Conservation (phyloP, 2,797 vertebrate species). For the Chiloscyllium punctatum region DNA sequence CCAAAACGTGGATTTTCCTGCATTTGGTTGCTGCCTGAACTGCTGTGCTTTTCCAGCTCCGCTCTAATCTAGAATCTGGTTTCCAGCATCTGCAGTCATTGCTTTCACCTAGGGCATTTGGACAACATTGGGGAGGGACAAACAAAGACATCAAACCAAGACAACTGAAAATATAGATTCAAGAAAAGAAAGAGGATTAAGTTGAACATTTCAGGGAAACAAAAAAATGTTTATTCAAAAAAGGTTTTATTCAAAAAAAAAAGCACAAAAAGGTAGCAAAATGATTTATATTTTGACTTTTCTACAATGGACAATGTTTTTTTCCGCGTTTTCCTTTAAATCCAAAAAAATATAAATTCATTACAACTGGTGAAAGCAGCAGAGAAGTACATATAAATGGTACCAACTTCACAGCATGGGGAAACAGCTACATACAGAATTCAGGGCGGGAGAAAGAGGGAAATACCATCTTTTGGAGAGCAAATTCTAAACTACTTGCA, state of each 20-base stretch:
- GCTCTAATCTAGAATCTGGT: too few relatives aligned
- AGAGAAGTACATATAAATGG: constrained; percentile 35
- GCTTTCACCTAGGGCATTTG: neutral
- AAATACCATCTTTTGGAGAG: neutral
- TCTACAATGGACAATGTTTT: constrained; percentile 38
- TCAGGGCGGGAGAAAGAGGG: neutral
- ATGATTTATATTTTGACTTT: constrained; percentile 38
- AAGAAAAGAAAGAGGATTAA: neutral
- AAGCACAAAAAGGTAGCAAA: constrained; percentile 37
- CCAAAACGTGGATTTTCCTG: too few relatives aligned
- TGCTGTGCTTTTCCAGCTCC: too few relatives aligned
- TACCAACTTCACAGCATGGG: constrained; percentile 34
- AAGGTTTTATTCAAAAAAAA: constrained; percentile 38
- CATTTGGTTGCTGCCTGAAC: too few relatives aligned
- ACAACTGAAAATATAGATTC: neutral
- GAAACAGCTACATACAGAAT: constrained; percentile 24
- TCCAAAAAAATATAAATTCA: constrained; percentile 38
- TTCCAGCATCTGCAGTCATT: too few relatives aligned
- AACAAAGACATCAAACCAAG: neutral
- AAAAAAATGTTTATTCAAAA: constrained; percentile 23
- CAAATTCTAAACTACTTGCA: constrained; percentile 9
- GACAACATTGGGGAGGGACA: neutral
- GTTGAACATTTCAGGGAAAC: constrained; percentile 2
- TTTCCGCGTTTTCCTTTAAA: constrained; percentile 30
- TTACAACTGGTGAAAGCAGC: constrained; percentile 37